phyloP scores from a whole-genome alignment of 2,888 invertebrate species.

The Eupithecia exiguata region DNA sequence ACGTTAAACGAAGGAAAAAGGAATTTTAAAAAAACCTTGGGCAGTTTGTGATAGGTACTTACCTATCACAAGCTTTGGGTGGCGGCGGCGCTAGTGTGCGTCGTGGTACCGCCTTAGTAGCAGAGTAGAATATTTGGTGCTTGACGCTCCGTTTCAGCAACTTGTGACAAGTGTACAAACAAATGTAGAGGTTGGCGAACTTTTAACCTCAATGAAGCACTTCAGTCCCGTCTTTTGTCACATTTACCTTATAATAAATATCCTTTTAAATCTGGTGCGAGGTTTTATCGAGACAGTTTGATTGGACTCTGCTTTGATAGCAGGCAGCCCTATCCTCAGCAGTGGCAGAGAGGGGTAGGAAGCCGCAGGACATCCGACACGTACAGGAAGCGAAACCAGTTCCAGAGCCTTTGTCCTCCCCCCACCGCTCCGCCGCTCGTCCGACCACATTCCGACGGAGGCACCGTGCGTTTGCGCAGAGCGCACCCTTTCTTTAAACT shows the following conservation, averaged over 20 bases:
- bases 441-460: conserved; percentile 77
- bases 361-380: conserved; percentile 85
- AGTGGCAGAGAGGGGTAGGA: conserved; percentile 71
- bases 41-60: too few species aligned
- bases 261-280: not conserved
- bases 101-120: too few species aligned
- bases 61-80: too few species aligned
- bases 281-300: not conserved
- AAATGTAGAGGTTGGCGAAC: not conserved
- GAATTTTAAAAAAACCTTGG: too few species aligned
- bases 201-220: not conserved
- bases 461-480: conserved; percentile 72
- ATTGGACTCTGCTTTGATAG: not conserved
- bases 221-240: not conserved
- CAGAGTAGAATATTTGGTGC: too few species aligned
- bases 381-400: conserved; percentile 84
- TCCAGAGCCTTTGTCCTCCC: conserved; percentile 78
- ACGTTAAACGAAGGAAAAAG: too few species aligned
- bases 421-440: conserved; percentile 55
- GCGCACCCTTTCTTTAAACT: conserved; percentile 67
- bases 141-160: not conserved
- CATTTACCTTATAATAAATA: too few species aligned
- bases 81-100: too few species aligned
- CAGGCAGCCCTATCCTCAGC: conserved; percentile 43
- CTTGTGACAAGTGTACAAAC: too few species aligned